A percentile compares a stretch with the other conserved stretches of the same genome.
Evolutionary conservation across 2,888 invertebrate species (phyloP).

Genomic region (Callyntrura guangdongensis): DNA sequence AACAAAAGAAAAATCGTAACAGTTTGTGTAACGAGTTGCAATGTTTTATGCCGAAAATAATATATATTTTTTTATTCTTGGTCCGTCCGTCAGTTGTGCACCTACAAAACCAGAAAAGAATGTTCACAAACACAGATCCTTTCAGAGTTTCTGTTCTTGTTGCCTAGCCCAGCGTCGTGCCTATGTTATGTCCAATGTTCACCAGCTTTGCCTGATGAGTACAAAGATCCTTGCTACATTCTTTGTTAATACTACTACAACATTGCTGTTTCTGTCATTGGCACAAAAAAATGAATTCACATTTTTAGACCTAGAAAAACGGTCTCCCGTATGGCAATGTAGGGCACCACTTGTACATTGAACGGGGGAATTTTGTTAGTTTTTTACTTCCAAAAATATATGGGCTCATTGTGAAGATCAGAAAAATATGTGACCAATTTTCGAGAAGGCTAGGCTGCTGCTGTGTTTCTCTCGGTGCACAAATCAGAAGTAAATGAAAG

Average conservation of each 20-base stretch:
- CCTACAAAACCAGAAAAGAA: neutral
- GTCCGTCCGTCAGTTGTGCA: neutral
- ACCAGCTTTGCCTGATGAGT: neutral
- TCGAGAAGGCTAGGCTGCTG: neutral
- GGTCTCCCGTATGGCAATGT: neutral
- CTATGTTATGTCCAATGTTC: no score
- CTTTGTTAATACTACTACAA: neutral
- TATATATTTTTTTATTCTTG: neutral
- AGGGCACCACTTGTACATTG: neutral
- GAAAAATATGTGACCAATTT: conserved; percentile 29
- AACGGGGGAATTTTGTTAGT: neutral
- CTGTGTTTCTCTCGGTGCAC: conserved; percentile 3
- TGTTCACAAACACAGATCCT: neutral
- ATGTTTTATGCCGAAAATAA: neutral
- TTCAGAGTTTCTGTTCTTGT: neutral
- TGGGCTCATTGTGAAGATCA: conserved; percentile 1
- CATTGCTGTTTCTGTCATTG: conserved; percentile 15
- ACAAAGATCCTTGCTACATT: neutral
- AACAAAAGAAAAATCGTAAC: neutral
- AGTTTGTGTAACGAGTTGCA: conserved; percentile 6
- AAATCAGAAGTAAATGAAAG: neutral
- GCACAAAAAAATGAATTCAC: neutral
- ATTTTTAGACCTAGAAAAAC: neutral
- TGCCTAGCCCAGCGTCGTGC: neutral
- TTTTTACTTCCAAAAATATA: neutral